phyloP scores from a whole-genome alignment of 37 sponge, comb jelly and placozoan genomes.

The Dysidea cf. avara region DNA sequence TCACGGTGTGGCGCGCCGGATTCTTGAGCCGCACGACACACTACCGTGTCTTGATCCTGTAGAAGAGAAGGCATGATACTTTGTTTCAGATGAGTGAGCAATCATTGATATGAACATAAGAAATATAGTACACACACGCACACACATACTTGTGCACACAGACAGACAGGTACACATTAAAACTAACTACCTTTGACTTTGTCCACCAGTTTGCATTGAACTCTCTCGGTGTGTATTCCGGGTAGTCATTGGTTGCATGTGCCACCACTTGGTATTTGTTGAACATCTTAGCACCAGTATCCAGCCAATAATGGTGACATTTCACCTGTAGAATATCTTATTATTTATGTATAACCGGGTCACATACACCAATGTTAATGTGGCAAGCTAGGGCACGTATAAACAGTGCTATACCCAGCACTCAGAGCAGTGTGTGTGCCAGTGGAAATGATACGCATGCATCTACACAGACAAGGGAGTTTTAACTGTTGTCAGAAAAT shows the following conservation, averaged over 20 bases:
- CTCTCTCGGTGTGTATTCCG: constrained; percentile 73
- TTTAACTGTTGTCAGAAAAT: no score
- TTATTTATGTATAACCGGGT: not conserved
- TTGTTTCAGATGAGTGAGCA: no score
- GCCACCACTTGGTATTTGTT: constrained; percentile 54
- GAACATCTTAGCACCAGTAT: constrained; percentile 51
- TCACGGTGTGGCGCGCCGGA: no score
- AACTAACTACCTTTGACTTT: not conserved
- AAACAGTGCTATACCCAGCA: no score
- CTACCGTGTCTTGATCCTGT: constrained; percentile 59
- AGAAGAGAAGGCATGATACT: not conserved
- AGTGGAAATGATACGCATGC: no score
- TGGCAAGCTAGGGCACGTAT: no score
- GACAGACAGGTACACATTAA: no score
- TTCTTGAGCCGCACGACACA: no score
- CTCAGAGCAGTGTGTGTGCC: no score
- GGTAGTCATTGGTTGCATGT: constrained; percentile 32
- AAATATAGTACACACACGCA: not conserved
- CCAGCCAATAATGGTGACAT: constrained; percentile 90
- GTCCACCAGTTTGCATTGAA: constrained; percentile 30
- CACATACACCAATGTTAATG: no score
- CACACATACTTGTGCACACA: not conserved
- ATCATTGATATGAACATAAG: no score
- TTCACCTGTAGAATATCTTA: constrained; percentile 37
- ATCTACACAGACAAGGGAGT: no score